Evolutionary conservation across 2,113 vertebrate species (phyloP).

Genomic region (Buteo buteo): DNA sequence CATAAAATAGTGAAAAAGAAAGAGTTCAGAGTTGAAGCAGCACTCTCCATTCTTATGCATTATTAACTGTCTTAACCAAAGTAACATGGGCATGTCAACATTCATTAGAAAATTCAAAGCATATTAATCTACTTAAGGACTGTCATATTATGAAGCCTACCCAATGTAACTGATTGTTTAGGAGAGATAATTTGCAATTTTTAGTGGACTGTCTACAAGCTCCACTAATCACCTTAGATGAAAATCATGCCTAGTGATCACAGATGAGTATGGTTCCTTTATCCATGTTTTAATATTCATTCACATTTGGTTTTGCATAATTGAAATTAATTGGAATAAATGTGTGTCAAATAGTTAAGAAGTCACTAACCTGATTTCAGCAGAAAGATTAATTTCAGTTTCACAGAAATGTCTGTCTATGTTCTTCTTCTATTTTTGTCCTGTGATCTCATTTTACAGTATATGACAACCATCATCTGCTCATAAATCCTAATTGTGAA

Average conservation of each 20-base stretch:
- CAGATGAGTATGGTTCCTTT: not conserved
- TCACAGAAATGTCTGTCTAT: not conserved
- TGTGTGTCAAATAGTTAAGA: slow-evolving; percentile 23
- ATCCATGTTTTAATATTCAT: not conserved
- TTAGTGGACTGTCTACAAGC: not conserved
- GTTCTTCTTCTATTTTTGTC: not conserved
- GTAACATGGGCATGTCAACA: not conserved
- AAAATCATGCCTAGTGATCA: not conserved
- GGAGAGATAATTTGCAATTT: not conserved
- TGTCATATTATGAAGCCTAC: not conserved
- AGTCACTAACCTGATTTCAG: not conserved
- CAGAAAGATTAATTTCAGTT: not conserved
- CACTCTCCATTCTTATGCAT: not conserved
- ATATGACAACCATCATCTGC: not conserved
- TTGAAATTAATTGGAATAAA: slow-evolving; percentile 55
- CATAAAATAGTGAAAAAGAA: not conserved
- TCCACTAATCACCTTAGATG: not conserved
- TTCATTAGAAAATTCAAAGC: slow-evolving; percentile 23
- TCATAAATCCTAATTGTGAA: not conserved
- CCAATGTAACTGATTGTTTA: not conserved
- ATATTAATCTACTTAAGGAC: slow-evolving; percentile 7
- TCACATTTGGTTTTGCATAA: slow-evolving; percentile 8
- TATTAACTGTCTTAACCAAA: slow-evolving; percentile 37
- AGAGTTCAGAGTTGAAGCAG: not conserved
- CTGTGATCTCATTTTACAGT: not conserved